phyloP scores from a whole-genome alignment of 2,797 vertebrate species.

The Sebastes diaconus region DNA sequence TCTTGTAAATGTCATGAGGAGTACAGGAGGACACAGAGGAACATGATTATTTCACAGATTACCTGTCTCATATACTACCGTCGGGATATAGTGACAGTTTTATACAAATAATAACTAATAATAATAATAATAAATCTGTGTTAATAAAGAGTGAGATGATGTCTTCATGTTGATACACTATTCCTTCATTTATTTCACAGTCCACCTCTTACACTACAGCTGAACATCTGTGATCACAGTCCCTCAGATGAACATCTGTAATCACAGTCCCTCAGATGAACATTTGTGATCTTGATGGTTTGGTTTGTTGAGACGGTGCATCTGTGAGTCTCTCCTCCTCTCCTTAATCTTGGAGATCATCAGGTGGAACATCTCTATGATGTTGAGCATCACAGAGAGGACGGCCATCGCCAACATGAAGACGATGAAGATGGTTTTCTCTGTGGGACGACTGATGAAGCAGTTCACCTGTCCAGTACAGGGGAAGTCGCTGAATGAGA shows the following conservation, averaged over 20 bases:
- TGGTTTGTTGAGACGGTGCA: neutral
- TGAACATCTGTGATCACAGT: neutral
- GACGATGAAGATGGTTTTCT: constrained; percentile 92
- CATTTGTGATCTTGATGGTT: neutral
- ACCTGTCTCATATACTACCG: no score
- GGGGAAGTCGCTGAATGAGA: constrained; percentile 83
- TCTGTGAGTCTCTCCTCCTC: neutral
- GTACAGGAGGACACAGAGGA: no score
- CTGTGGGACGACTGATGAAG: constrained; percentile 91
- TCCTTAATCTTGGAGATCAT: constrained; percentile 51
- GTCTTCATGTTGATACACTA: no score
- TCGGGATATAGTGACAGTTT: no score
- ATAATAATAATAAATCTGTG: no score
- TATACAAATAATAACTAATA: no score
- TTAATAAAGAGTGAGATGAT: no score
- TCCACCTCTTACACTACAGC: no score
- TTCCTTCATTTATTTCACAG: no score
- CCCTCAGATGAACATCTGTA: no score
- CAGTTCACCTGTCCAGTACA: constrained; percentile 87
- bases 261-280: neutral
- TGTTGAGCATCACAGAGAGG: constrained; percentile 87
- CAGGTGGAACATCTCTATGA: constrained; percentile 89
- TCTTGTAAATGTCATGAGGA: no score
- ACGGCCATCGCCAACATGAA: constrained; percentile 90
- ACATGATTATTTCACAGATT: no score